Conservation (phyloP, 2,888 invertebrate genomes). For the Antheraea yamamai region DNA sequence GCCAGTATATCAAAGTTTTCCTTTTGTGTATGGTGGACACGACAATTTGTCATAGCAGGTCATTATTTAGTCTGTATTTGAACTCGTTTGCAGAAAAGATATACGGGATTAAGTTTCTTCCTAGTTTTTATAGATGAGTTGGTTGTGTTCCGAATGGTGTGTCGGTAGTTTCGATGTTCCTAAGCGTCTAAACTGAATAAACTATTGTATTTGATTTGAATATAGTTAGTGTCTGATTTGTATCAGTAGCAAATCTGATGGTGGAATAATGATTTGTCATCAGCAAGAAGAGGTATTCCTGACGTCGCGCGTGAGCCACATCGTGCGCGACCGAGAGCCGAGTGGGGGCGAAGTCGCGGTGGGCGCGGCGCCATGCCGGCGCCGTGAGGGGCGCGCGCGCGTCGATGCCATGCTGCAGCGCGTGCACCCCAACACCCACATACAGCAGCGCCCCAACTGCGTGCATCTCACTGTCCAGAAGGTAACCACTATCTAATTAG, state of each 20-base stretch:
- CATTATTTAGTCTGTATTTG: too few species aligned
- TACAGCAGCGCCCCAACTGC: conserved; percentile 45
- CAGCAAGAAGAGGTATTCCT: conserved; percentile 85
- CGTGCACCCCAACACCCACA: conserved; percentile 77
- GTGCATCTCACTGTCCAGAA: conserved; percentile 70
- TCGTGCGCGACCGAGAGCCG: conserved; percentile 70
- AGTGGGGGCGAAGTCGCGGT: conserved; percentile 37
- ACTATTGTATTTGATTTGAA: neutral
- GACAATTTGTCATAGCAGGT: neutral
- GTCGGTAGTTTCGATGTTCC: too few species aligned
- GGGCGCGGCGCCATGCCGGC: conserved; percentile 63
- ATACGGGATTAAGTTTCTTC: too few species aligned
- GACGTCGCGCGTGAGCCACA: conserved; percentile 82
- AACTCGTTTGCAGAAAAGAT: too few species aligned
- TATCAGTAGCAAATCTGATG: neutral
- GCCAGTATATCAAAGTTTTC: too few species aligned
- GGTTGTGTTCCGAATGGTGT: too few species aligned
- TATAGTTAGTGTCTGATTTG: neutral
- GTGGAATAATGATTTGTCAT: conserved; percentile 27
- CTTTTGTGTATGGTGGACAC: neutral
- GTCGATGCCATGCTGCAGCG: conserved; percentile 92
- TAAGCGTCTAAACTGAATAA: too few species aligned
- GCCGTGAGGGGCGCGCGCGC: conserved; percentile 75
- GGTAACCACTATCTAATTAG: conserved; percentile 41
- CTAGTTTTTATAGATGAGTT: too few species aligned